phyloP scores from a whole-genome alignment of 2,888 invertebrate species.

The Cataglyphis livida region DNA sequence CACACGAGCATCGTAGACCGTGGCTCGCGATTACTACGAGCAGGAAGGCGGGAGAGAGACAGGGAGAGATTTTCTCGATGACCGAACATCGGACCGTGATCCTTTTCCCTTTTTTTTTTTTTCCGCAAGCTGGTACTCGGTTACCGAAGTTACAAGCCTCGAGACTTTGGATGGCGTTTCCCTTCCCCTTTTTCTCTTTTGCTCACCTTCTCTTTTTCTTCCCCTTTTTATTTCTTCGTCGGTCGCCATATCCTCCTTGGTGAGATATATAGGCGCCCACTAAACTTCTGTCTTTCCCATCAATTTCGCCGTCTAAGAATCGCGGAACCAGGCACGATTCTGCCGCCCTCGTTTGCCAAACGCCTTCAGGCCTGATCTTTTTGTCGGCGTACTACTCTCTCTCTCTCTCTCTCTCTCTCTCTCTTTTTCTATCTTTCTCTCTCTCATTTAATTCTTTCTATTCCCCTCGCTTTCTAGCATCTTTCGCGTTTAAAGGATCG shows the following conservation, averaged over 20 bases:
- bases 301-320: constrained; percentile 78
- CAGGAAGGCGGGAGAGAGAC: constrained; percentile 39
- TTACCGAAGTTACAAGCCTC: constrained; percentile 76
- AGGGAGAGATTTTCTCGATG: constrained; percentile 71
- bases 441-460: constrained; percentile 7
- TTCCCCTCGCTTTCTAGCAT: constrained; percentile 37
- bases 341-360: constrained; percentile 69
- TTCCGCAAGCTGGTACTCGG: constrained; percentile 62
- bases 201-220: constrained; percentile 41
- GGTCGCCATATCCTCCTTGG: constrained; percentile 54
- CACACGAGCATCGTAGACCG: constrained; percentile 32
- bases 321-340: constrained; percentile 74
- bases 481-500: constrained; percentile 70
- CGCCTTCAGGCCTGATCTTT: constrained; percentile 76
- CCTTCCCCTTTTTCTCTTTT: constrained; percentile 52
- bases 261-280: constrained; percentile 78
- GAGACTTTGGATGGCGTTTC: constrained; percentile 62
- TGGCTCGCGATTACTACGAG: constrained; percentile 50
- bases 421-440: neutral
- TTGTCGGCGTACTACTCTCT: constrained; percentile 63
- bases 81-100: constrained; percentile 72
- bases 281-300: constrained; percentile 81
- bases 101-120: constrained; percentile 44
- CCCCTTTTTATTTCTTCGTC: constrained; percentile 20
- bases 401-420: neutral